Percentiles rank a stretch among this genome's conserved stretches.
phyloP scores from a whole-genome alignment of 2,113 vertebrate genomes.

The Ictidomys tridecemlineatus region DNA sequence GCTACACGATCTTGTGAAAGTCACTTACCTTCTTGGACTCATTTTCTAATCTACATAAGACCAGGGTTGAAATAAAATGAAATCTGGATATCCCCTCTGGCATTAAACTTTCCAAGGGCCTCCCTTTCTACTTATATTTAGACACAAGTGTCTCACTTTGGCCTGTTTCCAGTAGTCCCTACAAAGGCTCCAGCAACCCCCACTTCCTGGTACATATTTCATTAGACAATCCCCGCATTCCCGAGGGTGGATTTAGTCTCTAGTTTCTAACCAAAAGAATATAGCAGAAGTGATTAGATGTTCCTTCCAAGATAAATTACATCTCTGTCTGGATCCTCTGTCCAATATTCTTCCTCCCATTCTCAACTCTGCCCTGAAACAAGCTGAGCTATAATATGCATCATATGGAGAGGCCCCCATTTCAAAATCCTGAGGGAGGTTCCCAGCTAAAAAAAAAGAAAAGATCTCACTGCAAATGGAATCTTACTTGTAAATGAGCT shows the following conservation, averaged over 20 bases:
- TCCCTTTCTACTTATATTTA: background rate
- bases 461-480: background rate
- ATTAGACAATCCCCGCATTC: background rate
- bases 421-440: background rate
- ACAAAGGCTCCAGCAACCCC: background rate
- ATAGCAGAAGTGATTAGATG: too few relatives aligned
- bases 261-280: too few relatives aligned
- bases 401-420: background rate
- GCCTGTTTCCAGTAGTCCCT: background rate
- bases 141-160: background rate
- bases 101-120: background rate
- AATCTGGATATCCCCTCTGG: background rate
- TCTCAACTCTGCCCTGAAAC: background rate
- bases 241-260: too few relatives aligned
- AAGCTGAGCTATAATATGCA: background rate
- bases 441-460: background rate
- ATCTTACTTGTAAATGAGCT: background rate
- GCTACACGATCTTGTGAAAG: background rate
- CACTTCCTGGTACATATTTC: background rate
- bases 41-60: background rate
- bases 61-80: background rate
- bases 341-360: background rate
- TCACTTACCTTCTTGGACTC: background rate
- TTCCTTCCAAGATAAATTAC: background rate
- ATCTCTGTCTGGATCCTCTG: background rate